These are phyloP conservation scores for Nesogale talazaci DNA, from an alignment of 2,113 vertebrate genomes.

Conservation along the genomic window DNA sequence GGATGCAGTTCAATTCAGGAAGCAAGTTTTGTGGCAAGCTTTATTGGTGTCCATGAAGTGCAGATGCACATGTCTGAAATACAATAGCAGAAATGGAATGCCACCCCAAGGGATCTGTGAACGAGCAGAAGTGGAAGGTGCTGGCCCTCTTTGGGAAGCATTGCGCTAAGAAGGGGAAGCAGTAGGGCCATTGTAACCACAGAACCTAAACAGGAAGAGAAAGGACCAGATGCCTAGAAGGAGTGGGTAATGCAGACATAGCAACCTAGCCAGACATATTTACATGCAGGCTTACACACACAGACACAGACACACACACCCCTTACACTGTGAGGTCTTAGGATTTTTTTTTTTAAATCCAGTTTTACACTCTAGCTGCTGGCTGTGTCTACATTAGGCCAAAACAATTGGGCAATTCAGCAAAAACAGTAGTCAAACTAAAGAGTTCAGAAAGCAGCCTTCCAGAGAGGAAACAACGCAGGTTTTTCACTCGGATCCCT, in stretches of 20 bases:
- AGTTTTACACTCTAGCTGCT: constrained; percentile 2
- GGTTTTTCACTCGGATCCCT: background rate
- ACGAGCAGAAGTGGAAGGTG: background rate
- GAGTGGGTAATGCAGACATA: background rate
- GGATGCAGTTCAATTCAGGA: too few species aligned
- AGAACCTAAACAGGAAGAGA: background rate
- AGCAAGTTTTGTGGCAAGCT: background rate
- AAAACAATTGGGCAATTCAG: constrained; percentile 10
- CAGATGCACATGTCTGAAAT: background rate
- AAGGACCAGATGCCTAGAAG: background rate
- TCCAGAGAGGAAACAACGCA: background rate
- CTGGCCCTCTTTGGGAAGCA: background rate
- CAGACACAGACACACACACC: background rate
- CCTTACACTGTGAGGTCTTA: background rate
- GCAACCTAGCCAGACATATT: background rate
- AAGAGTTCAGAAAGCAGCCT: background rate
- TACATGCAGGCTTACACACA: background rate
- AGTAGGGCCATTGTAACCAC: background rate
- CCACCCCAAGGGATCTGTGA: background rate
- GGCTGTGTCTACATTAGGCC: background rate
- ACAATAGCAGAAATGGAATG: background rate
- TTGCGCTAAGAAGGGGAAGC: background rate
- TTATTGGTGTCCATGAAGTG: rapidly evolving
- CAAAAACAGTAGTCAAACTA: background rate
- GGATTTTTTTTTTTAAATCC: background rate